Conservation (phyloP, 1,140 invertebrate genomes). For the Frieseomelitta varia region DNA sequence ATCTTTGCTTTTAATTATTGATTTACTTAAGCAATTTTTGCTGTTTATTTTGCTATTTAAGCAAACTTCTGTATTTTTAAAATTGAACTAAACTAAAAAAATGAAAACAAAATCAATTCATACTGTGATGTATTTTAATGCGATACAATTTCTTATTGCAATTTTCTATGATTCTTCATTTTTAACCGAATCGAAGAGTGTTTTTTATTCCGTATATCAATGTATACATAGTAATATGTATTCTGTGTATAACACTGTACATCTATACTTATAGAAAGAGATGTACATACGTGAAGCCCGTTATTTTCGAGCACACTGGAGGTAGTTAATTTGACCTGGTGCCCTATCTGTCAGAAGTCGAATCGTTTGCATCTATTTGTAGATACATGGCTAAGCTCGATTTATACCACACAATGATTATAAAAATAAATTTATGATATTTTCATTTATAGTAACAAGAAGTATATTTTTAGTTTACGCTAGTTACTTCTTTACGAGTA, state of each 20-base stretch:
- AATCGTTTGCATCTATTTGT: conserved; percentile 66
- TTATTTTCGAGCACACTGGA: conserved; percentile 62
- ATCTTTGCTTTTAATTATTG: not conserved
- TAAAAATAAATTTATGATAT: conserved; percentile 24
- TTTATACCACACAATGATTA: conserved; percentile 28
- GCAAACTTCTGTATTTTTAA: not conserved
- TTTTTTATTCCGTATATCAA: not conserved
- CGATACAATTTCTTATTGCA: not conserved
- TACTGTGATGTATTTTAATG: too few species aligned
- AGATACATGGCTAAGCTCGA: conserved; percentile 37
- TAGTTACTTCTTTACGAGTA: not conserved
- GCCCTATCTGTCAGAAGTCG: conserved; percentile 67
- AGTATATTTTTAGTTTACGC: not conserved
- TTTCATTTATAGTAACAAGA: not conserved
- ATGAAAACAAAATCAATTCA: too few species aligned
- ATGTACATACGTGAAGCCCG: conserved; percentile 33
- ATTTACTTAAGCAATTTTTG: not conserved
- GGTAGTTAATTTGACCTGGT: conserved; percentile 68
- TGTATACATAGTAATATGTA: not conserved
- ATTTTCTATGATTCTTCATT: not conserved
- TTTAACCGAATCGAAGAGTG: conserved; percentile 17
- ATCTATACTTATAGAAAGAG: conserved; percentile 4
- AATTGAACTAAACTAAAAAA: too few species aligned
- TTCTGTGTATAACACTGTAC: not conserved
- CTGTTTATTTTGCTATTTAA: not conserved